phyloP scores from a whole-genome alignment of 2,113 vertebrate species.

The Coptodon rendalli region DNA sequence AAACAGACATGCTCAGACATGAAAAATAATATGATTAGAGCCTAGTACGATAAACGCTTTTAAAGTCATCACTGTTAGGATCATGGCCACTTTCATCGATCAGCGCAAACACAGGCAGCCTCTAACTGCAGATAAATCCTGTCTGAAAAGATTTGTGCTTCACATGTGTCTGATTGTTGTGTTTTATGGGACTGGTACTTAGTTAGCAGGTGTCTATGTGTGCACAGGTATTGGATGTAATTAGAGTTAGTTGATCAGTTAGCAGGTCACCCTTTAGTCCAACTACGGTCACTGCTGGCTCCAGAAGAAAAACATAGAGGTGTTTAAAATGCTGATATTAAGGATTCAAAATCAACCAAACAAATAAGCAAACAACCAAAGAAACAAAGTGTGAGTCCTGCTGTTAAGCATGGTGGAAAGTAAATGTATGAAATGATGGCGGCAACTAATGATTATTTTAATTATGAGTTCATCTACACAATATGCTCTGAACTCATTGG shows the following conservation, averaged over 20 bases:
- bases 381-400: neutral
- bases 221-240: neutral
- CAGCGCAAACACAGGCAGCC: accelerated
- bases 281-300: neutral
- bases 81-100: accelerated
- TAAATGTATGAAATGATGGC: neutral
- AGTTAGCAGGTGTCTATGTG: neutral
- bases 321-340: neutral
- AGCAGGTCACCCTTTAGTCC: neutral
- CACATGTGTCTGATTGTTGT: neutral
- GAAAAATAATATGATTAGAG: neutral
- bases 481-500: neutral
- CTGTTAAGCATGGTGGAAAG: neutral
- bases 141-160: neutral
- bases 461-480: neutral
- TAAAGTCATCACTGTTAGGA: neutral
- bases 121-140: neutral
- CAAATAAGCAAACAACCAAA: neutral
- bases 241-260: neutral
- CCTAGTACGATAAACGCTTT: neutral
- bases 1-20: neutral
- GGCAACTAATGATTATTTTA: neutral
- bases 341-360: neutral
- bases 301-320: neutral
- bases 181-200: accelerated